These are phyloP conservation scores for Merops nubicus DNA, from an alignment of 2,113 vertebrate genomes.

Conservation along the genomic window DNA sequence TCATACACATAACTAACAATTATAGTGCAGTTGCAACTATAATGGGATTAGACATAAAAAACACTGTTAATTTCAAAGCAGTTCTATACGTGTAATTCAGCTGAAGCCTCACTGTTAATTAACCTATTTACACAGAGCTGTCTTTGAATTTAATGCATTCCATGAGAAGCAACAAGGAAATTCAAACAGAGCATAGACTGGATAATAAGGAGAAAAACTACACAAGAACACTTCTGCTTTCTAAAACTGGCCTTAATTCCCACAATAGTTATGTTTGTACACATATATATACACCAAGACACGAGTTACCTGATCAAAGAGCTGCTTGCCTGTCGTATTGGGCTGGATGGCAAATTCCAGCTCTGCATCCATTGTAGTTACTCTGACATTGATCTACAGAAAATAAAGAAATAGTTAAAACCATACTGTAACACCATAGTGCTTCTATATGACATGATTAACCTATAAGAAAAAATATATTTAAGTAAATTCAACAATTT, in stretches of 20 bases:
- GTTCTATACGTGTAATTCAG: not conserved
- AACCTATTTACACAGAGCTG: not conserved
- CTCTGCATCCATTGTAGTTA: constrained; percentile 87
- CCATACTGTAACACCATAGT: not conserved
- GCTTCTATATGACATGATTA: not conserved
- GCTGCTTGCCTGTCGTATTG: constrained; percentile 86
- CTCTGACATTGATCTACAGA: constrained; percentile 83
- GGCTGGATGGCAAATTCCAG: constrained; percentile 87
- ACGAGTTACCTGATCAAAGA: constrained; percentile 84
- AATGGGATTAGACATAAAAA: not conserved
- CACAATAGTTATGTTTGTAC: not conserved
- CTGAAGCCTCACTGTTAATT: not conserved
- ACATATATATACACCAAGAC: not conserved
- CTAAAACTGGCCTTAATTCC: not conserved
- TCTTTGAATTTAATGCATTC: not conserved
- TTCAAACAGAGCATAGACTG: not conserved
- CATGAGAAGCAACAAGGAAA: not conserved
- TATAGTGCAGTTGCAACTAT: not conserved
- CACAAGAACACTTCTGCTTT: not conserved
- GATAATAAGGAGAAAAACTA: not conserved
- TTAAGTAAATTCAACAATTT: not conserved
- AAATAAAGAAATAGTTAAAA: constrained; percentile 19
- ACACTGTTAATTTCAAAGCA: not conserved
- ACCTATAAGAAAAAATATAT: not conserved
- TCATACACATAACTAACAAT: not conserved